A percentile compares a stretch with the other conserved stretches of the same genome.
Conservation (phyloP, 1,140 invertebrate species). For the Proales similis region DNA sequence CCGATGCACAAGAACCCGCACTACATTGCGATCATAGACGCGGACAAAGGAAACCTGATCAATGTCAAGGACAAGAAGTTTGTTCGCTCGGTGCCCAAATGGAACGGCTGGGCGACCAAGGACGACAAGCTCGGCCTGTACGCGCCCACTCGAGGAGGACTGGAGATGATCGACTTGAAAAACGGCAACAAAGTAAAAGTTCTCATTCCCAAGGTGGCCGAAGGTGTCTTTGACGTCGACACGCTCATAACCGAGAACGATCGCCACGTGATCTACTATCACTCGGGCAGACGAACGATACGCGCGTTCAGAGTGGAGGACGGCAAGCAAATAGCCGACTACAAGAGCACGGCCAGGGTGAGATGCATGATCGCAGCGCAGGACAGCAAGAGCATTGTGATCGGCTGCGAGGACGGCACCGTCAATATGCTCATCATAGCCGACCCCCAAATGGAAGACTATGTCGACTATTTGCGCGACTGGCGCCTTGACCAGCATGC, state of each 20-base stretch:
- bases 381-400: conserved; percentile 57
- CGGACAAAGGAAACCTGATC: conserved; percentile 35
- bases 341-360: conserved; percentile 76
- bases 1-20: conserved; percentile 67
- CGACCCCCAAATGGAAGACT: conserved; percentile 32
- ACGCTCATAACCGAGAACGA: conserved; percentile 87
- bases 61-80: conserved; percentile 43
- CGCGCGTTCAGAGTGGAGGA: conserved; percentile 79
- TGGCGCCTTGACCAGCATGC: conserved; percentile 24
- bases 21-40: conserved; percentile 17
- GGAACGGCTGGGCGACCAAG: conserved; percentile 55
- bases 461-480: conserved; percentile 27
- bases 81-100: conserved; percentile 53
- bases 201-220: conserved; percentile 76
- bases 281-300: conserved; percentile 82
- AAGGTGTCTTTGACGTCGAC: conserved; percentile 91
- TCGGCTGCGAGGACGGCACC: conserved; percentile 36
- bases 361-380: conserved; percentile 70
- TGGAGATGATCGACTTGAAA: conserved; percentile 61
- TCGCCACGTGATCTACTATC: conserved; percentile 91
- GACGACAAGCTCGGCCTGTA: conserved; percentile 74
- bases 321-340: conserved; percentile 82
- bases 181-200: conserved; percentile 50
- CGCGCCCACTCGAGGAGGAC: conserved; percentile 79
- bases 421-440: conserved; percentile 36